Percentiles rank a stretch among this genome's conserved stretches.
Conservation (phyloP, 2,797 vertebrate species). For the Erithacus rubecula region DNA sequence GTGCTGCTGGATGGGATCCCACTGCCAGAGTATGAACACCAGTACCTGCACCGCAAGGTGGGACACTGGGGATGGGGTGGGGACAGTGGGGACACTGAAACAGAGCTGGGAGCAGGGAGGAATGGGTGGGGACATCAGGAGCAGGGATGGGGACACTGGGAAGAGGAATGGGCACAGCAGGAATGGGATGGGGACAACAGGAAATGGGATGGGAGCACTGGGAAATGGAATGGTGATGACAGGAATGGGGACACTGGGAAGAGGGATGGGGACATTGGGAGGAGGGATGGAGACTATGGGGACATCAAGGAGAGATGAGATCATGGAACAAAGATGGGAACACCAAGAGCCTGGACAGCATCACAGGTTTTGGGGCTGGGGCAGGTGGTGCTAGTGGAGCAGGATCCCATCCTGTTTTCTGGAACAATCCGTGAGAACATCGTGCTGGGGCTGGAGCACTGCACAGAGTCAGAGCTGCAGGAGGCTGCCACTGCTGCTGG, state of each 20-base stretch:
- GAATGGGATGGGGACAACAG: not conserved
- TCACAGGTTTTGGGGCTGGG: not conserved
- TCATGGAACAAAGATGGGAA: not conserved
- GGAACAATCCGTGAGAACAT: not conserved
- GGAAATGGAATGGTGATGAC: not conserved
- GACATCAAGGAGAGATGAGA: not conserved
- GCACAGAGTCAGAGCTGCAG: not conserved
- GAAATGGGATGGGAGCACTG: not conserved
- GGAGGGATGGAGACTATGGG: not conserved
- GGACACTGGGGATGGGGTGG: too few relatives aligned
- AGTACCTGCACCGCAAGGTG: not conserved
- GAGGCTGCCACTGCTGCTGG: not conserved
- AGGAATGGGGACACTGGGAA: not conserved
- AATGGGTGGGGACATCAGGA: not conserved
- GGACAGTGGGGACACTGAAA: not conserved
- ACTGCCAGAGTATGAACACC: not conserved
- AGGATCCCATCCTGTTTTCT: not conserved
- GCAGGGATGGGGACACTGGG: not conserved
- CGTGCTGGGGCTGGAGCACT: not conserved
- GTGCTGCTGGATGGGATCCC: not conserved
- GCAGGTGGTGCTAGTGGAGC: constrained; percentile 1
- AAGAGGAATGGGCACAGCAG: not conserved
- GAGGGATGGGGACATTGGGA: not conserved
- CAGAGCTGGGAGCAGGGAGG: not conserved
- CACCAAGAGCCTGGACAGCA: not conserved